phyloP scores from a whole-genome alignment of 2,797 vertebrate genomes.

The Pantherophis vulpinus region DNA sequence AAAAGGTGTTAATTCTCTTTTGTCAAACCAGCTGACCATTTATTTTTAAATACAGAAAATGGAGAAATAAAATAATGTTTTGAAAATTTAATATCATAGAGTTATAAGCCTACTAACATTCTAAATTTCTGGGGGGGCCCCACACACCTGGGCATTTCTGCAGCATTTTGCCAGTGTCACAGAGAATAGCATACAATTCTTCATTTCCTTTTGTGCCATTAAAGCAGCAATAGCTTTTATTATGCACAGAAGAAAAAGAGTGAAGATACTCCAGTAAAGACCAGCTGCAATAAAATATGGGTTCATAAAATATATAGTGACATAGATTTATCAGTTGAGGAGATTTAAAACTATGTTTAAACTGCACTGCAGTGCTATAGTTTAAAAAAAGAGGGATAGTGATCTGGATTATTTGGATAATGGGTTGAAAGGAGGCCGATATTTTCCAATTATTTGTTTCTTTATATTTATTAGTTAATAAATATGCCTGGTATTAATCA shows the following conservation, averaged over 20 bases:
- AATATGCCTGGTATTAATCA: neutral
- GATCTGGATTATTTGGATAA: neutral
- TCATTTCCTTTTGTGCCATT: neutral
- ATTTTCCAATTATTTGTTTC: neutral
- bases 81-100: neutral
- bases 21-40: neutral
- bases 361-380: constrained; percentile 11
- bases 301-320: constrained; percentile 24
- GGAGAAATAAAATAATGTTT: neutral
- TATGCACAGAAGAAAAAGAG: neutral
- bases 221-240: neutral
- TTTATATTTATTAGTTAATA: neutral
- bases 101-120: neutral
- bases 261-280: constrained; percentile 16
- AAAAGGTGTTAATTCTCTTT: neutral
- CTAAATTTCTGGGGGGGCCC: neutral
- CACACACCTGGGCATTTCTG: neutral
- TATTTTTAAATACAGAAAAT: neutral
- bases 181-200: neutral
- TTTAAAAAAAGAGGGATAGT: neutral
- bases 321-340: constrained; percentile 28
- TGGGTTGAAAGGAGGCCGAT: neutral
- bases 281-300: constrained; percentile 20
- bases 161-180: neutral
- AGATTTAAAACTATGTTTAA: constrained; percentile 12